Conservation (phyloP, 2,797 vertebrate genomes). For the Dendrocincla fuliginosa region DNA sequence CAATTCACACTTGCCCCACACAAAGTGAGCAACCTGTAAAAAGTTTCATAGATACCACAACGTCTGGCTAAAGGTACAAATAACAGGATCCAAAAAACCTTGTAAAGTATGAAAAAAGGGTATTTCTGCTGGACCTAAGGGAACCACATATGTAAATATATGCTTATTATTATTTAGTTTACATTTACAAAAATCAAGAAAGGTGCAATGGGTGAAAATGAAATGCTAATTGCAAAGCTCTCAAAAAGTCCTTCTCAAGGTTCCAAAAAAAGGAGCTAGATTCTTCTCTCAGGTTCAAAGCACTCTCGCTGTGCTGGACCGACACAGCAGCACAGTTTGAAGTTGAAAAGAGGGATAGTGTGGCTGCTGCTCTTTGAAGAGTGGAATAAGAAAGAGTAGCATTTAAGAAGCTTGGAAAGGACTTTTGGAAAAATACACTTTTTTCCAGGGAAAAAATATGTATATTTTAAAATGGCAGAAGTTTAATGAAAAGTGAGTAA, state of each 20-base stretch:
- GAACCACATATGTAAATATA: neutral
- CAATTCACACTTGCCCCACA: neutral
- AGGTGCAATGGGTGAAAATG: slow-evolving; percentile 43
- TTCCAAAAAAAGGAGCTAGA: slow-evolving; percentile 63
- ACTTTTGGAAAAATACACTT: slow-evolving; percentile 27
- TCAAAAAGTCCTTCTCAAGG: slow-evolving; percentile 62
- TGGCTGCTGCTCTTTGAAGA: slow-evolving; percentile 75
- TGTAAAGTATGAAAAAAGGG: neutral
- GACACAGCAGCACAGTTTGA: slow-evolving; percentile 76
- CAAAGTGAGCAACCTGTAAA: slow-evolving; percentile 32
- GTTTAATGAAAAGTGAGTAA: neutral
- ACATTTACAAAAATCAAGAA: slow-evolving; percentile 25
- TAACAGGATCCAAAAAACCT: slow-evolving; percentile 35
- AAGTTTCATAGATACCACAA: slow-evolving; percentile 42
- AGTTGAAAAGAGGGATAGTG: slow-evolving; percentile 67
- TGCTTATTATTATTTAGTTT: neutral
- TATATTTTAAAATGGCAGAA: neutral
- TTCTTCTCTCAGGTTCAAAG: slow-evolving; percentile 76
- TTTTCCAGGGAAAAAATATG: neutral
- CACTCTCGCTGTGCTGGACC: slow-evolving; percentile 64
- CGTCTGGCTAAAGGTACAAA: slow-evolving; percentile 43
- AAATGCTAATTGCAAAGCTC: slow-evolving; percentile 67
- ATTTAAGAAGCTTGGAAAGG: slow-evolving; percentile 68
- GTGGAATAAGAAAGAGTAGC: slow-evolving; percentile 65
- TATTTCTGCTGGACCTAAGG: slow-evolving; percentile 53